Percentiles rank a stretch among this genome's conserved stretches.
phyloP scores from a whole-genome alignment of 2,797 vertebrate genomes.

The Rhinogobio ventralis region DNA sequence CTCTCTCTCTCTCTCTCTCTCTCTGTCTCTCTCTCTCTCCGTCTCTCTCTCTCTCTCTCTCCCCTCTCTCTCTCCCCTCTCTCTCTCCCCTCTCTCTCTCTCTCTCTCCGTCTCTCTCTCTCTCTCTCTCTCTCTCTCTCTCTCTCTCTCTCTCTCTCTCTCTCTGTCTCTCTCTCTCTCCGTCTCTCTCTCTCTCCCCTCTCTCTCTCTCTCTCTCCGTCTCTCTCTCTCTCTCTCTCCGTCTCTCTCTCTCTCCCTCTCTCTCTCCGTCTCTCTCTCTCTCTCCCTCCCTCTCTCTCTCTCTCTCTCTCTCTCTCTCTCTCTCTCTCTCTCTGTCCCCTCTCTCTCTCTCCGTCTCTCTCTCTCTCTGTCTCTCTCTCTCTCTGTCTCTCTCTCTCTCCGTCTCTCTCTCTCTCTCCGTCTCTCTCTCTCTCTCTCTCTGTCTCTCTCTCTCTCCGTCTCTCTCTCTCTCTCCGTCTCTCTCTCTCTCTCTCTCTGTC shows the following conservation, averaged over 20 bases:
- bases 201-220: constrained; percentile 63
- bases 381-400: constrained; percentile 63
- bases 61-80: constrained; percentile 67
- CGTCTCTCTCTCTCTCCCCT: constrained; percentile 67
- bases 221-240: constrained; percentile 73
- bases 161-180: constrained; percentile 68
- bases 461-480: too few relatives aligned
- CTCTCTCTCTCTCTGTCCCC: constrained; percentile 21
- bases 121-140: constrained; percentile 76
- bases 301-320: neutral
- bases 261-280: too few relatives aligned
- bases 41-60: too few relatives aligned
- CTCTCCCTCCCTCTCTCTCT: constrained; percentile 48
- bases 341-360: constrained; percentile 70
- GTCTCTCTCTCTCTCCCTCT: neutral
- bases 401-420: constrained; percentile 63
- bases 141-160: constrained; percentile 20
- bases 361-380: constrained; percentile 64
- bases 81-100: constrained; percentile 61
- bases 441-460: constrained; percentile 18
- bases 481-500: neutral
- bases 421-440: constrained; percentile 73
- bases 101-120: constrained; percentile 69
- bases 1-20: too few relatives aligned
- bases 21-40: too few relatives aligned